Evolutionary conservation across 2,888 invertebrate genomes (phyloP), one percentile per base, ranked within the genome.

Genomic region (Microdon myrmicae): DNA sequence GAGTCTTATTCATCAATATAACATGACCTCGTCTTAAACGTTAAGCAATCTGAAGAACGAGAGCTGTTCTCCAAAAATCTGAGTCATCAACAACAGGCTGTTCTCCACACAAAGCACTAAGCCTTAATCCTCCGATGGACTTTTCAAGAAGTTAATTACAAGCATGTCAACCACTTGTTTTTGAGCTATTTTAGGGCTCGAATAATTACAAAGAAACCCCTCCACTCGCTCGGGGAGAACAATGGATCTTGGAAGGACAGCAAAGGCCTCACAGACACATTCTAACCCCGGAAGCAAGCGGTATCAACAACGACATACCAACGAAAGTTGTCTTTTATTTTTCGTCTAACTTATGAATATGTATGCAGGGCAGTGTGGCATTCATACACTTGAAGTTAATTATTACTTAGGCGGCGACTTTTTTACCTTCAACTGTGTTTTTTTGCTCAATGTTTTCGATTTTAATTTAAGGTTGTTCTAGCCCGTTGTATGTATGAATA

Each of bases 291-390:
- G n/a, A n/a, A n/a, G n/a, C n/a, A n/a, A n/a, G n/a, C n/a, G n/a
- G n/a, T n/a, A n/a, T n/a, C n/a, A n/a, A n/a, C n/a, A n/a, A n/a
- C n/a, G n/a, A n/a, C n/a, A n/a, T n/a, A n/a, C n/a, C n/a, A n/a
- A n/a, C n/a, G 17, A 23, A 54, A 60, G 48, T n/a, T n/a, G n/a
- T 37, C 60, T 43, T 54, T 55, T 55, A 61, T 45, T 49, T 47
- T 48, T 37, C 47, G 54, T 37, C 47, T 43, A 43, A 54, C 47
- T 47, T 54, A 54, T 60, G 54, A 60, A 60, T 60, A 60, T 54
- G 54, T 38, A 60, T 39, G 32, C 23, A 16, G 29, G 49, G 34
- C 55, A 38, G 39, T 61, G 53, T 47, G 47, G 35, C 41, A 59
- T 41, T 47, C 47, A 53, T 31, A 32, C n/a, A n/a, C n/a, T 39